phyloP scores from a whole-genome alignment of 2,797 vertebrate genomes.

The Hyperoplus immaculatus region DNA sequence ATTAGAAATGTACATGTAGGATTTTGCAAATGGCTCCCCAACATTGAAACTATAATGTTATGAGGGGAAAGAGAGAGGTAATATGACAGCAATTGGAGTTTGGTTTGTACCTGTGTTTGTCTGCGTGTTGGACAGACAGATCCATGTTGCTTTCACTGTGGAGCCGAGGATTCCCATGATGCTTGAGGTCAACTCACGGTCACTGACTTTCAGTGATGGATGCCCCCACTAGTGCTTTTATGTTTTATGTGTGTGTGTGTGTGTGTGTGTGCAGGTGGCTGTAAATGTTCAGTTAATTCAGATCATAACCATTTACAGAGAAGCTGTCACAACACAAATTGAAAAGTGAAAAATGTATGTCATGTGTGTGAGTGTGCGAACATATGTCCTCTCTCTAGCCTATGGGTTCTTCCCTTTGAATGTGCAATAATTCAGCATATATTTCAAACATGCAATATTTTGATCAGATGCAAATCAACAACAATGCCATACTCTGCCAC shows the following conservation, averaged over 20 bases:
- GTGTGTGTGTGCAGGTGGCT: not conserved
- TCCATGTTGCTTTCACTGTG: slow-evolving; percentile 50
- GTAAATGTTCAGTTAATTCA: slow-evolving; percentile 41
- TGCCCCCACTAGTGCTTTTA: not conserved
- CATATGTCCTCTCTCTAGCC: not conserved
- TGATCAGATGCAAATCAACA: slow-evolving; percentile 33
- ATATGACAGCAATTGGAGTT: not conserved
- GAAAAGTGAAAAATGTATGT: slow-evolving; percentile 28
- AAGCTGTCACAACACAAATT: slow-evolving; percentile 49
- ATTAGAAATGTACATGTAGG: slow-evolving; percentile 44
- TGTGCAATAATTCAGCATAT: slow-evolving; percentile 7
- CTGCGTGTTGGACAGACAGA: slow-evolving; percentile 24
- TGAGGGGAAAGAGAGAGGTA: slow-evolving; percentile 5
- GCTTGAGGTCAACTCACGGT: slow-evolving; percentile 57
- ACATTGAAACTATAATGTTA: slow-evolving; percentile 35
- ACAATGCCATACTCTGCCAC: slow-evolving; percentile 8
- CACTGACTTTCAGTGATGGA: slow-evolving; percentile 40
- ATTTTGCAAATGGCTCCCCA: slow-evolving; percentile 40
- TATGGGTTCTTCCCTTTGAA: not conserved
- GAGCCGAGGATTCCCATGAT: slow-evolving; percentile 47
- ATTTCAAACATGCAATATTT: slow-evolving; percentile 12
- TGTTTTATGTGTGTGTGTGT: slow-evolving; percentile 10
- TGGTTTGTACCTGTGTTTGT: not conserved
- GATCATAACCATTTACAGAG: slow-evolving; percentile 36
- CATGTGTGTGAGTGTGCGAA: not conserved